Conservation (phyloP, 2,797 vertebrate species). For the Mormyrus proboscirostris region DNA sequence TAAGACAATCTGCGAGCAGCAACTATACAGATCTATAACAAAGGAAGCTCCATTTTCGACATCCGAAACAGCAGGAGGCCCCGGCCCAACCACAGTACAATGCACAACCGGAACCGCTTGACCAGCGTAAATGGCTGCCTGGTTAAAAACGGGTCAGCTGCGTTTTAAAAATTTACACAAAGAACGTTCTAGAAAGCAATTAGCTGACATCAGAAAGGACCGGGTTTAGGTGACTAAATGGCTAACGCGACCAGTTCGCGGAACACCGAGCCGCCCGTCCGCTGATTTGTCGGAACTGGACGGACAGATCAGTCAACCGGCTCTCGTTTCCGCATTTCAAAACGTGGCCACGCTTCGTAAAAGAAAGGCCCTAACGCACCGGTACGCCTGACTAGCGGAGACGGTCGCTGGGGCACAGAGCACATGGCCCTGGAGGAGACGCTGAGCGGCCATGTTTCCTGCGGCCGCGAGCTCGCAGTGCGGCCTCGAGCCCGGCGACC, state of each 20-base stretch:
- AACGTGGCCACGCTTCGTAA: neutral
- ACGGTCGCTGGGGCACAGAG: neutral
- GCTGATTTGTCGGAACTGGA: neutral
- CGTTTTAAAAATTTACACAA: neutral
- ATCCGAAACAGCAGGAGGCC: neutral
- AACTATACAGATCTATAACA: neutral
- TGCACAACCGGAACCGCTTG: neutral
- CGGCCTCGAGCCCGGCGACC: neutral
- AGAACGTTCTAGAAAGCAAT: neutral
- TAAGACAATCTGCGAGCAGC: neutral
- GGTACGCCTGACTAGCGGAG: neutral
- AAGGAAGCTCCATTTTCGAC: neutral
- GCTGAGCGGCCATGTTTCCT: slow-evolving; percentile 6
- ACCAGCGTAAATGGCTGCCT: neutral
- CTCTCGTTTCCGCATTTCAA: neutral
- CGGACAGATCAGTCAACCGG: neutral
- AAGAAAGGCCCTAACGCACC: neutral
- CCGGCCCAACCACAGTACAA: neutral
- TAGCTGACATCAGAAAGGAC: neutral
- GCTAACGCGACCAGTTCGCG: neutral
- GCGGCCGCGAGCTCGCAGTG: neutral
- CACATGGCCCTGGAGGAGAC: slow-evolving; percentile 7
- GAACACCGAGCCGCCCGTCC: neutral
- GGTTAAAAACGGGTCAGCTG: neutral
- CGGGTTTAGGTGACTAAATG: neutral